These are phyloP conservation scores for Syndactyla subalaris DNA, from an alignment of 2,797 vertebrate genomes.

Conservation along the genomic window DNA sequence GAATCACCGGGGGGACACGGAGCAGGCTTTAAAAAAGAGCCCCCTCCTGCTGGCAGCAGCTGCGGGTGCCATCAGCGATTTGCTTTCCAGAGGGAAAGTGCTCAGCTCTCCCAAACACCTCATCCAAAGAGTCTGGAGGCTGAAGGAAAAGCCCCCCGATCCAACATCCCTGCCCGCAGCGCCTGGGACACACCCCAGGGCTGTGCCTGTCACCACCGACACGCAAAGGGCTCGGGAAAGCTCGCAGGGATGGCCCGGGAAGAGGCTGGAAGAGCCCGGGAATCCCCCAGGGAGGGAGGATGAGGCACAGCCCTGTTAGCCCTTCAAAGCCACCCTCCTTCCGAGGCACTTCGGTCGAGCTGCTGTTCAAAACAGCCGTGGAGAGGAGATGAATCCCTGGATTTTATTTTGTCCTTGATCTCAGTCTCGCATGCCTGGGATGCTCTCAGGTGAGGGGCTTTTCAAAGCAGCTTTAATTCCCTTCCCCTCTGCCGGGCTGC, in stretches of 20 bases:
- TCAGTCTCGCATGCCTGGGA: not conserved
- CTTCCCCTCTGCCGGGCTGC: not conserved
- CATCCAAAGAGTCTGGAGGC: not conserved
- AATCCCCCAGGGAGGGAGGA: not conserved
- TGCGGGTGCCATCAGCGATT: not conserved
- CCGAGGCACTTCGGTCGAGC: fast-evolving
- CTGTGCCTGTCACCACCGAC: fast-evolving
- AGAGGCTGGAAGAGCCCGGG: not conserved
- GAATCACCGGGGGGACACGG: not conserved
- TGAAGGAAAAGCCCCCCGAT: not conserved
- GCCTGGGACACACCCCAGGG: not conserved
- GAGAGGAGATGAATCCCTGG: fast-evolving
- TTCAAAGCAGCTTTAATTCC: not conserved
- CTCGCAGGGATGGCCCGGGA: not conserved
- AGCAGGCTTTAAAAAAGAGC: not conserved
- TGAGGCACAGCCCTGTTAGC: fast-evolving
- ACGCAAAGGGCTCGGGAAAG: not conserved
- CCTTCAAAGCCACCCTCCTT: not conserved
- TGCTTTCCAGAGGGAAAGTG: not conserved
- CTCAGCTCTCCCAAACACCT: not conserved
- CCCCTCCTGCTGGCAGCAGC: not conserved
- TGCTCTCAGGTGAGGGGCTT: not conserved
- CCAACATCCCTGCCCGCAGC: not conserved
- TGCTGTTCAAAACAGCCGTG: not conserved
- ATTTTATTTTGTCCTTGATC: not conserved